Conservation (phyloP, 30 jellyfish, hydroid and myxozoan species). For the Catostylus mosaicus region DNA sequence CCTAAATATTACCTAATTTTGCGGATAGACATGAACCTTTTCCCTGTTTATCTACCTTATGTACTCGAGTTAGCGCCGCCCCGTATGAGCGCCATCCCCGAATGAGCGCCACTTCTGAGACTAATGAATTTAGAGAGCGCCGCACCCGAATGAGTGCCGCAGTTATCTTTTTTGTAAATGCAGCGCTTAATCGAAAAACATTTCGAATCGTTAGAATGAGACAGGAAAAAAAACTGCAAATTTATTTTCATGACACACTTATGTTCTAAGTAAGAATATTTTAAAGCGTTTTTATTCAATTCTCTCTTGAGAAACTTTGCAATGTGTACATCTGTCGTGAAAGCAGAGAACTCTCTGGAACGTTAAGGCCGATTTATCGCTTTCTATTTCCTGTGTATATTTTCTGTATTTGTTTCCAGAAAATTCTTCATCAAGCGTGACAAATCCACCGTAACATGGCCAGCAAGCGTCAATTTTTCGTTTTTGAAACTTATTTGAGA, state of each 20-base stretch:
- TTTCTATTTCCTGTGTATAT: no score
- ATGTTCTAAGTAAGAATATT: neutral
- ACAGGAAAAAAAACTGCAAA: constrained; percentile 14
- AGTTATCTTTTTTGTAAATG: constrained; percentile 19
- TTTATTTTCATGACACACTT: neutral
- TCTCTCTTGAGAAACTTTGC: constrained; percentile 13
- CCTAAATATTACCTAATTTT: no score
- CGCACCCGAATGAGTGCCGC: constrained; percentile 23
- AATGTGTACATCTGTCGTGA: neutral
- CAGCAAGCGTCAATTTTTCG: neutral
- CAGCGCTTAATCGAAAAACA: constrained; percentile 35
- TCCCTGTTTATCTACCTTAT: no score
- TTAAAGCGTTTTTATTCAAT: neutral
- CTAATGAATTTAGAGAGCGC: neutral
- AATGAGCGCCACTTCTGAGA: constrained; percentile 16
- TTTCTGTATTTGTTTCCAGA: no score
- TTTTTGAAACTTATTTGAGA: no score
- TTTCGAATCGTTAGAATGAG: constrained; percentile 21
- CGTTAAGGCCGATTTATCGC: neutral
- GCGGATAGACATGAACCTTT: no score
- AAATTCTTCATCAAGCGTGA: no score
- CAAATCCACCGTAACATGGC: no score
- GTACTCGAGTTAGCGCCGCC: constrained; percentile 34
- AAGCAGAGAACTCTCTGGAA: constrained; percentile 3
- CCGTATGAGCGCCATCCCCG: constrained; percentile 38